Evolutionary conservation across 35 echinoderm and acorn worm species (phyloP).

Genomic region (Acanthaster planci): DNA sequence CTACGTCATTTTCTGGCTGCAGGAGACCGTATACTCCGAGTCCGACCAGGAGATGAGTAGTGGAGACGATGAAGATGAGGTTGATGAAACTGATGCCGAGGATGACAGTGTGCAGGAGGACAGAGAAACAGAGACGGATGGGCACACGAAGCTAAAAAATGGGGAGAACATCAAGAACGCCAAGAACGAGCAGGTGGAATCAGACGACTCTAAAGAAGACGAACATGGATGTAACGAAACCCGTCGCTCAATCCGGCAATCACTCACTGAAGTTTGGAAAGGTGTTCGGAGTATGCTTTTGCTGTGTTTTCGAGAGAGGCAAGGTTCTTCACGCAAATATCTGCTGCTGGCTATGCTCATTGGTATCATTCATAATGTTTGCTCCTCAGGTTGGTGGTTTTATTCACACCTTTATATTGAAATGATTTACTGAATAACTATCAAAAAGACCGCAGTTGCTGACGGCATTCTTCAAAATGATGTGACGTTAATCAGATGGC

Average conservation of each 20-base stretch:
- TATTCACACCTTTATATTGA: too few species aligned
- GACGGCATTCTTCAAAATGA: too few species aligned
- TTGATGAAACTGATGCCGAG: neutral
- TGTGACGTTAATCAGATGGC: too few species aligned
- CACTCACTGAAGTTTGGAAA: neutral
- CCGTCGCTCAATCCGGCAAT: neutral
- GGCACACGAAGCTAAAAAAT: neutral
- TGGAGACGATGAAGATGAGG: neutral
- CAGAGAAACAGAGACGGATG: neutral
- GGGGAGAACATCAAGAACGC: neutral
- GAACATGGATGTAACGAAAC: neutral
- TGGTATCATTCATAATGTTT: conserved; percentile 6
- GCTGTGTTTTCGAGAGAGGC: neutral
- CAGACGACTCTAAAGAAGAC: neutral
- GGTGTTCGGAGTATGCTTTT: neutral
- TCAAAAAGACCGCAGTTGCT: too few species aligned
- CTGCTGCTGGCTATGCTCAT: neutral
- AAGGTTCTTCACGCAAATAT: neutral
- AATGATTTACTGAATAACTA: too few species aligned
- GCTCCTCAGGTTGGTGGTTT: neutral
- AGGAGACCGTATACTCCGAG: neutral
- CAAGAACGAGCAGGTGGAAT: neutral
- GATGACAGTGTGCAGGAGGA: neutral
- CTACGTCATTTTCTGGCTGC: neutral
- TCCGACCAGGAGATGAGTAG: neutral